Conservation (phyloP, 2,888 invertebrate species). For the Hyles lineata region DNA sequence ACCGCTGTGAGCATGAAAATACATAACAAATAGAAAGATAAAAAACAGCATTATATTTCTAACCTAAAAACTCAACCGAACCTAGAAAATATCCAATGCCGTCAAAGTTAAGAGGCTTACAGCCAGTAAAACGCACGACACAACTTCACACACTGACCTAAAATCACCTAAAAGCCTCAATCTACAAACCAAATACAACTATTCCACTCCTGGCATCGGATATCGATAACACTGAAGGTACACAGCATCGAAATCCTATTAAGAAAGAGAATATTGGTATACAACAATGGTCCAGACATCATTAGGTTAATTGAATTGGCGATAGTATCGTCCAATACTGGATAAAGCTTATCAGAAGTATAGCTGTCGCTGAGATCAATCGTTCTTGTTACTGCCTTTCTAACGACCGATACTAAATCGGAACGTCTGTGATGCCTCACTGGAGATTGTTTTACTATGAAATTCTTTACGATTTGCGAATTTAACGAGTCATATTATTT, state of each 20-base stretch:
- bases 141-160: neutral
- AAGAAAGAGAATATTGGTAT: slow-evolving; percentile 33
- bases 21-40: too few species aligned
- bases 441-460: slow-evolving; percentile 13
- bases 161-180: slow-evolving; percentile 14
- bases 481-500: neutral
- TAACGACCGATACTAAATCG: slow-evolving; percentile 29
- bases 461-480: slow-evolving; percentile 4
- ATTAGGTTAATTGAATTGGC: slow-evolving; percentile 76
- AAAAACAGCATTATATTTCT: too few species aligned
- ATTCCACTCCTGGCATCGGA: slow-evolving; percentile 10
- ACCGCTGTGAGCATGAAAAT: too few species aligned
- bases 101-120: neutral
- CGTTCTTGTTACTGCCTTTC: slow-evolving; percentile 61
- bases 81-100: too few species aligned
- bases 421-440: slow-evolving; percentile 2
- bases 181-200: slow-evolving; percentile 13
- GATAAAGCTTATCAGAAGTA: slow-evolving; percentile 71
- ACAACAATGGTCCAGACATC: slow-evolving; percentile 57
- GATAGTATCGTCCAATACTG: slow-evolving; percentile 63
- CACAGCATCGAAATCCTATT: slow-evolving; percentile 29
- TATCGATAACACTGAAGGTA: slow-evolving; percentile 17
- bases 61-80: too few species aligned
- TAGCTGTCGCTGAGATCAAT: slow-evolving; percentile 73
- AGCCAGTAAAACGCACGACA: neutral